Base-by-base conservation (phyloP, 1,140 invertebrate genomes). In the Sogatella furcifera region DNA sequence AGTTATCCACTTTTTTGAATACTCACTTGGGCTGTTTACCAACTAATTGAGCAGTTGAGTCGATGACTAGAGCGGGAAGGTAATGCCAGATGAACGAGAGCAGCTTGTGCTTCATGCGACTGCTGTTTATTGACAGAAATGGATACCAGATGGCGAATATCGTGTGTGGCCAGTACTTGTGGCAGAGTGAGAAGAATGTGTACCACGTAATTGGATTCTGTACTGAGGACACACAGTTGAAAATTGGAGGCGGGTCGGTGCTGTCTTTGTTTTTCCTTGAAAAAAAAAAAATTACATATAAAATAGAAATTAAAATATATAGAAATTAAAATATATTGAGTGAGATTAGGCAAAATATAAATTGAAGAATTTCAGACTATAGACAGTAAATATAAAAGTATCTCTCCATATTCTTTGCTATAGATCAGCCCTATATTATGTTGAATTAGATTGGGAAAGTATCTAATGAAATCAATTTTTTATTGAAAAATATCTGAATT, bases 181-280 rank as follows among this genome's bases (percentile, higher is more conserved):
- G 67, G 61, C 80, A 81, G 5, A 77, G 71, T 2, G 70, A 57
- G 63, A 76, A 73, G 66, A 83, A 86, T 31, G 84, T 77, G 0
- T 74, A 67, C 84, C 85, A 88, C 5, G 78, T 82, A 10, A 88
- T 73, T 22, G 81, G 82, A 62, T 85, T 82, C 28, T 86, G 81
- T 5, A 72, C 73, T 11, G 80, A 83, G 6, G 84, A 84, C 11
- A 86, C 84, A 68, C 81, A 88, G 70, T 89, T 88, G 71, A 85
- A 88, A 34, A 88, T 82, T 10, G 44, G 57, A 2, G 81, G 74
- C 49, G 68, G 6, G 57, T 75, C 64, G 57, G 62, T 57, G 66
- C 68, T 46, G 60, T 71, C 53, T 41, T 72, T 64, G 67, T 52
- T 52, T 11, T 28, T 59, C 21, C 57, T 59, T n/a, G 5, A 58